Conservation (phyloP, 2,113 vertebrate species). For the Lagopus leucura region DNA sequence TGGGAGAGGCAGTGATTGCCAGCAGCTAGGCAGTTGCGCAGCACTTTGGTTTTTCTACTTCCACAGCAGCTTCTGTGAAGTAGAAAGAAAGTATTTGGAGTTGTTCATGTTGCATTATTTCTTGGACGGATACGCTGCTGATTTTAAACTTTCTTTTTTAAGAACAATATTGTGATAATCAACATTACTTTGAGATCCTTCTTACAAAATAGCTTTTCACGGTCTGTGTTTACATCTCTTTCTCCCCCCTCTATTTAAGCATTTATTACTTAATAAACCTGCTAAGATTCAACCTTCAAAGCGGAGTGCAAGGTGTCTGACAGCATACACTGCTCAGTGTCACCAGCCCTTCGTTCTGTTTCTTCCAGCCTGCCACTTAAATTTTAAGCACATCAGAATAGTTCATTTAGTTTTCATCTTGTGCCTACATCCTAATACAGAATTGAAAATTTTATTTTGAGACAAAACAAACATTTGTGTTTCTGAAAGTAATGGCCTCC, state of each 20-base stretch:
- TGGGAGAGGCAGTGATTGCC: background rate
- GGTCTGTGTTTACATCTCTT: background rate
- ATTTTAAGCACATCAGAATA: background rate
- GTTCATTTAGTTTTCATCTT: background rate
- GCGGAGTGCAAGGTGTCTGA: background rate
- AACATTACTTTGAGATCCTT: background rate
- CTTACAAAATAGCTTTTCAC: background rate
- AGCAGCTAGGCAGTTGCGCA: background rate
- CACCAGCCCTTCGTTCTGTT: background rate
- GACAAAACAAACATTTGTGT: background rate
- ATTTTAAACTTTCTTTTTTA: background rate
- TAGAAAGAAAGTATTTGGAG: fast-evolving
- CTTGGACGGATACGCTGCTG: background rate
- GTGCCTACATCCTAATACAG: background rate
- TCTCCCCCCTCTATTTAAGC: background rate
- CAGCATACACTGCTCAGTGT: background rate
- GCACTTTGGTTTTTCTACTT: background rate
- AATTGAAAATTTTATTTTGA: background rate
- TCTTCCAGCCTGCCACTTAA: background rate
- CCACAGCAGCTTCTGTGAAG: background rate
- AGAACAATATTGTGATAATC: background rate
- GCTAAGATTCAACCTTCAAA: background rate
- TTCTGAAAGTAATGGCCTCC: background rate
- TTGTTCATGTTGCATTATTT: background rate
- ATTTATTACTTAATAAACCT: background rate